Evolutionary conservation across 1,140 invertebrate genomes (phyloP), one percentile per base, ranked within the genome.

Genomic region (Bombus waltoni): DNA sequence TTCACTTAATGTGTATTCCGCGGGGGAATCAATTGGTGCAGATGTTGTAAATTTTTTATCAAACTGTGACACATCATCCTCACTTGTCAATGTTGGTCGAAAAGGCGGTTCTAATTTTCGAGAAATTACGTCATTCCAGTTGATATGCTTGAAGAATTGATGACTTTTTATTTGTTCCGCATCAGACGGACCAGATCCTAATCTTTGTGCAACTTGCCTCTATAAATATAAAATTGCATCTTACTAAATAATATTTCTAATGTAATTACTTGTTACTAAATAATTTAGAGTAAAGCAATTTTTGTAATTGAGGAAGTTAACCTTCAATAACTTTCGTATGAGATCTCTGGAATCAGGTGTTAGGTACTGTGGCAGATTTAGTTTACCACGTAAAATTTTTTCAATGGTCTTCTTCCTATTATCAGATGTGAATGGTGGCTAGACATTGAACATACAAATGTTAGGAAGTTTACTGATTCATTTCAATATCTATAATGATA

Each of bases 361-460:
- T 73, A 99, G 95, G 96, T 99, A 99, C 79, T 97, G 97, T 78
- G 99, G 99, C 91, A 99, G 96, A 94, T 97, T 97, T 74, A 99
- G 95, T 96, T 99, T 99, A 62, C 98, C 98, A 95, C 98, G 98
- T 82, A 99, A 95, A 94, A 99, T 99, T 96, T 99, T 99, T 93
- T 99, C 99, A 94, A 99, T 99, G 2, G 99, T 99, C 95, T 98
- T 99, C 95, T 99, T 99, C 87, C 99, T 96, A 95, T 98, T 99
- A 88, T 99, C 98, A 82, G 98, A 98, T 73, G 98, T 99, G 93
- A 99, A 99, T 68, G 99, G 99, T 85, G 99, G 99, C 98, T 99
- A 95, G 81, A 97, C 96, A 85, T 84, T 85, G 78, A 83, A 85
- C 72, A 87, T 81, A 59, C 65, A 62, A 32, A 15, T 38, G 65